Evolutionary conservation across 2,888 invertebrate genomes (phyloP).

Genomic region (Torymus texanus): DNA sequence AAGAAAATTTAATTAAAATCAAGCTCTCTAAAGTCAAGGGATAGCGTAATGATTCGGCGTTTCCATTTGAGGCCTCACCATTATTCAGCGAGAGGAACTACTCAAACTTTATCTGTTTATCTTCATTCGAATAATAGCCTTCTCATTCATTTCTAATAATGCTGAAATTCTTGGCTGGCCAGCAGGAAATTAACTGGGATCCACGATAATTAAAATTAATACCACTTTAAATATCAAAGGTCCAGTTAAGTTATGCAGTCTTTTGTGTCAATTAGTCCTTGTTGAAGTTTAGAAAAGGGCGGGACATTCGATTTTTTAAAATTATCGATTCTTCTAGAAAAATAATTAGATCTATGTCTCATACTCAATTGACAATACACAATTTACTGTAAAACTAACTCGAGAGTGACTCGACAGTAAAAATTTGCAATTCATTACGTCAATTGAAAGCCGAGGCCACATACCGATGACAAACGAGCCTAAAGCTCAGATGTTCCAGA

Average conservation of each 20-base stretch:
- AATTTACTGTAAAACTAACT: too few species aligned
- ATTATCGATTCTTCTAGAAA: too few species aligned
- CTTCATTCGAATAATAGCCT: not conserved
- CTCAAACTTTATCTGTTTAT: not conserved
- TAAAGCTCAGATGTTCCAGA: not conserved
- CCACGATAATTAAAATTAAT: too few species aligned
- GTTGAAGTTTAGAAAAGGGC: too few species aligned
- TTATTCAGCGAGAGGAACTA: not conserved
- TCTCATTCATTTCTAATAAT: not conserved
- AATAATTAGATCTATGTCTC: too few species aligned
- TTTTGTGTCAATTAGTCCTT: too few species aligned
- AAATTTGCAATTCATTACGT: slow-evolving; percentile 28
- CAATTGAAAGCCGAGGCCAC: not conserved
- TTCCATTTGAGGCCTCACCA: not conserved
- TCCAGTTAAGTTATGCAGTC: too few species aligned
- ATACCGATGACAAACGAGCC: slow-evolving; percentile 7
- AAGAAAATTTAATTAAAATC: slow-evolving; percentile 27
- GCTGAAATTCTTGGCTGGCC: not conserved
- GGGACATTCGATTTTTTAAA: too few species aligned
- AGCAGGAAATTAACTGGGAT: not conserved
- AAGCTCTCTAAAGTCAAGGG: not conserved
- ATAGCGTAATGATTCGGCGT: not conserved
- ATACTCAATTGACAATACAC: too few species aligned
- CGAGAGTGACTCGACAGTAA: not conserved
- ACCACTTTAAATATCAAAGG: too few species aligned